Conservation (phyloP, 1,140 invertebrate species). For the Rhizoglyphus robini region DNA sequence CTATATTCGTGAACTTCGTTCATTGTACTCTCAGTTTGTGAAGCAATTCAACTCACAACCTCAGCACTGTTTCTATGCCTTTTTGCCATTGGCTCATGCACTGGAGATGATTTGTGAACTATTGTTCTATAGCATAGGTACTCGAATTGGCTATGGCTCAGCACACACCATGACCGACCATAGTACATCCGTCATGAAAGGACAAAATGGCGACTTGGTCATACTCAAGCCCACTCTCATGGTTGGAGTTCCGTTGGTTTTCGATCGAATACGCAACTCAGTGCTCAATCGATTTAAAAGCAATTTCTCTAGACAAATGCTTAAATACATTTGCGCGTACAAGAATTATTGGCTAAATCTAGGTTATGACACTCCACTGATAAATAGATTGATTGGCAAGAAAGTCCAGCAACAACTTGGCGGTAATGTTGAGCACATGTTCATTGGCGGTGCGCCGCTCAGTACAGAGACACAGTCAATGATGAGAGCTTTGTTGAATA, state of each 20-base stretch:
- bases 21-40: background rate
- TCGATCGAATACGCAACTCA: conserved; percentile 91
- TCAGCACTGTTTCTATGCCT: conserved; percentile 27
- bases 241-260: conserved; percentile 85
- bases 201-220: conserved; percentile 63
- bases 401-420: conserved; percentile 65
- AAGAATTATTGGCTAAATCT: conserved; percentile 50
- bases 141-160: conserved; percentile 30
- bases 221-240: conserved; percentile 80
- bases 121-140: conserved; percentile 7
- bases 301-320: conserved; percentile 60
- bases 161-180: conserved; percentile 35
- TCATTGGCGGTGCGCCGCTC: conserved; percentile 86
- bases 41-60: background rate
- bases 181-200: conserved; percentile 53
- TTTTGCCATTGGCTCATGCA: conserved; percentile 30
- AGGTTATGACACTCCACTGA: conserved; percentile 36
- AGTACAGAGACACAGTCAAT: conserved; percentile 69
- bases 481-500: conserved; percentile 14
- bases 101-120: conserved; percentile 26
- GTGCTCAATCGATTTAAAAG: conserved; percentile 78
- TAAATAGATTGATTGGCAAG: conserved; percentile 46
- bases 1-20: conserved; percentile 17
- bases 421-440: conserved; percentile 66
- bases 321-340: conserved; percentile 82